phyloP scores from a whole-genome alignment of 2,113 vertebrate species.

The Tenrec ecaudatus region DNA sequence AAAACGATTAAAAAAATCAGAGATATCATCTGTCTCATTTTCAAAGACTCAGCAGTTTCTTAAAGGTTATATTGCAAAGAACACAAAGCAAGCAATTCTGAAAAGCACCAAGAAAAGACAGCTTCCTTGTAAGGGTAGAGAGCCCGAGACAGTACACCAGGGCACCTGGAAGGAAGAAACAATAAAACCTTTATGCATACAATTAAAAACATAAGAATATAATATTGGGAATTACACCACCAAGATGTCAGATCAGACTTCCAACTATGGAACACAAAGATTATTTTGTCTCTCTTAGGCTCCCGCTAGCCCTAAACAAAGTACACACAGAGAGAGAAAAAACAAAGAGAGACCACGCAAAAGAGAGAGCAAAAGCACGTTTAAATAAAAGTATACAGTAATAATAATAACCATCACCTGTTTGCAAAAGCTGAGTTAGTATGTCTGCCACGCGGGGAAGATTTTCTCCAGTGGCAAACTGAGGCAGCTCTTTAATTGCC shows the following conservation, averaged over 20 bases:
- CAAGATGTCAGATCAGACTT: background rate
- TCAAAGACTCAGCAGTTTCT: constrained; percentile 51
- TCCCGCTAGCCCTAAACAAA: background rate
- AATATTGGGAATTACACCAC: background rate
- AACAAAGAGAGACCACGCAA: no score
- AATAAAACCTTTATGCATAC: constrained; percentile 19
- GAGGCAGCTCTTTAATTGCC: constrained; percentile 97
- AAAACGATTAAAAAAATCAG: background rate
- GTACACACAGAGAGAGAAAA: background rate
- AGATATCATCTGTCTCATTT: constrained; percentile 35
- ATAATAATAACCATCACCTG: constrained; percentile 87
- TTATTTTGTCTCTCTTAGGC: background rate
- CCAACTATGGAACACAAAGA: constrained; percentile 28
- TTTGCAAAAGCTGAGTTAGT: constrained; percentile 97
- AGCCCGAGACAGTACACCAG: background rate
- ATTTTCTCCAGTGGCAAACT: constrained; percentile 97
- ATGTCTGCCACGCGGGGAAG: constrained; percentile 97
- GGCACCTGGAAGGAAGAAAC: background rate
- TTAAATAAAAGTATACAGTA: background rate
- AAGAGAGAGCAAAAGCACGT: background rate
- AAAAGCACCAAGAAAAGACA: constrained; percentile 42
- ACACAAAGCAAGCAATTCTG: background rate
- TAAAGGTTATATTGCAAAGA: constrained; percentile 46
- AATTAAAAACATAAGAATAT: constrained; percentile 49
- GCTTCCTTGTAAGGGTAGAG: background rate